Evolutionary conservation across 2,113 vertebrate species (phyloP).

Genomic region (Eonycteris spelaea): DNA sequence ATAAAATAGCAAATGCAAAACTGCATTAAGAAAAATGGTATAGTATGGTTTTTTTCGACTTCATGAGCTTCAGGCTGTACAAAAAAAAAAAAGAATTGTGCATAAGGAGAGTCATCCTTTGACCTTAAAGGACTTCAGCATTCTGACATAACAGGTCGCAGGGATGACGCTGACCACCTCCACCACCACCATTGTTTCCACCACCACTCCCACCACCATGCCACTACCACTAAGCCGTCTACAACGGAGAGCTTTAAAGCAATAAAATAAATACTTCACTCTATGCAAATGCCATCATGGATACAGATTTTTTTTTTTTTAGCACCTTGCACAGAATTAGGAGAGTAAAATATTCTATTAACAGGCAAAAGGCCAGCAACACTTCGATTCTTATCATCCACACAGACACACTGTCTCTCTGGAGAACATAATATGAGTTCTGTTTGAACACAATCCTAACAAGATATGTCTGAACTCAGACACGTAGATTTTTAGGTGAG

Average conservation of each 20-base stretch:
- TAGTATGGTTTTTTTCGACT: neutral
- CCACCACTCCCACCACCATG: accelerated
- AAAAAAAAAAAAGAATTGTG: neutral
- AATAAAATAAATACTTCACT: constrained; percentile 66
- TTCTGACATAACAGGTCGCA: neutral
- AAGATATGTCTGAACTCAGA: constrained; percentile 68
- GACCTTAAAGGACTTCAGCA: neutral
- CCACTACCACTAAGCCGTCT: neutral
- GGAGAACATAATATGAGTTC: constrained; percentile 52
- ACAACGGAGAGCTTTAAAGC: neutral
- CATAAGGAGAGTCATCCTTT: neutral
- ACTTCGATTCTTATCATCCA: constrained; percentile 67
- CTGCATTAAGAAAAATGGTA: neutral
- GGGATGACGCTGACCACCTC: neutral
- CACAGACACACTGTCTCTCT: constrained; percentile 54
- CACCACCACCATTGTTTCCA: accelerated
- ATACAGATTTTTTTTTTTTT: constrained; percentile 50
- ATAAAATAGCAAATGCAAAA: constrained; percentile 12
- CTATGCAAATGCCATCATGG: constrained; percentile 49
- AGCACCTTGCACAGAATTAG: constrained; percentile 65
- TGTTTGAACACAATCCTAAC: constrained; percentile 72
- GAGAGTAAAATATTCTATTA: constrained; percentile 65
- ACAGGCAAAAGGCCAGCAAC: constrained; percentile 70
- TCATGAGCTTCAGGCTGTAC: neutral
- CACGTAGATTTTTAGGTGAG: constrained; percentile 69